Evolutionary conservation across 2,797 vertebrate species (phyloP).

Genomic region (Schizopygopsis malacanthus): DNA sequence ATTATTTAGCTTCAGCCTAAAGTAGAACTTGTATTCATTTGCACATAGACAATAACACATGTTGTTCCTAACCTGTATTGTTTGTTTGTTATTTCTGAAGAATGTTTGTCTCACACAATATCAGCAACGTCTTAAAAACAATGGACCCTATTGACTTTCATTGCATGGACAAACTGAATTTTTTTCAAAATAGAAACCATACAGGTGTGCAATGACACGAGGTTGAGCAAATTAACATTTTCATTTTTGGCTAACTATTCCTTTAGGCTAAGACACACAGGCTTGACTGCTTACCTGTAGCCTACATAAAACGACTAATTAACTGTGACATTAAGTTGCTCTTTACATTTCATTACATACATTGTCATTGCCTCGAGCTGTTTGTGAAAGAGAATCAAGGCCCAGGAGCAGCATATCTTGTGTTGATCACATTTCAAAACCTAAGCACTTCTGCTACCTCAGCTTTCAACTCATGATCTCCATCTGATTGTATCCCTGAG

Average conservation of each 20-base stretch:
- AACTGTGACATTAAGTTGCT: conserved; percentile 22
- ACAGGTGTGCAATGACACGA: background rate
- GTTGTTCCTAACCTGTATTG: background rate
- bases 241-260: background rate
- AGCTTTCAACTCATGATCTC: conserved; percentile 9
- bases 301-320: conserved; percentile 15
- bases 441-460: background rate
- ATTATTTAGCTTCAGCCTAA: conserved; percentile 63
- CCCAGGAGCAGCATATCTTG: background rate
- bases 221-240: background rate
- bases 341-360: conserved; percentile 4
- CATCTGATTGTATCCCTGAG: background rate
- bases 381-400: conserved; percentile 28
- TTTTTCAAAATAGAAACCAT: background rate
- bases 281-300: conserved; percentile 10
- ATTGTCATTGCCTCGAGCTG: conserved; percentile 1
- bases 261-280: background rate
- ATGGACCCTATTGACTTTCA: background rate
- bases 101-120: background rate
- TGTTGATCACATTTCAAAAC: conserved; percentile 3
- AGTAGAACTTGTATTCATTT: conserved; percentile 37
- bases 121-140: background rate
- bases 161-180: background rate
- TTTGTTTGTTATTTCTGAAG: background rate
- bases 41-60: conserved; percentile 3